Evolutionary conservation across 2,113 vertebrate genomes (phyloP), one percentile per base, ranked within the genome.

Genomic region (Hippocampus guttulatus): DNA sequence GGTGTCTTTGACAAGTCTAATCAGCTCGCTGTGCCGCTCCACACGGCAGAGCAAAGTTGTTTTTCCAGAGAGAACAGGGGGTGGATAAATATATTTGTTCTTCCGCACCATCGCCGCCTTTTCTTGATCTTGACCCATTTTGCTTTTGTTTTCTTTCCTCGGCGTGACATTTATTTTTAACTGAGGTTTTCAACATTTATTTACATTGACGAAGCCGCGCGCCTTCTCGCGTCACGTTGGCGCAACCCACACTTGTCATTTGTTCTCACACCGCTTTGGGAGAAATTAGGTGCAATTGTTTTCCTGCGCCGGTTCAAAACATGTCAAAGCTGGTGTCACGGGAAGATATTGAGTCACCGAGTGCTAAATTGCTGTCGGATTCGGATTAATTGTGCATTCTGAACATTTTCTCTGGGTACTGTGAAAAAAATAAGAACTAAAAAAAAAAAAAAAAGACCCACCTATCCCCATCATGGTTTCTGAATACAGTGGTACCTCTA

Each of bases 61-160:
- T 67, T 67, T 67, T 67, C 51, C 18, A 5, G 9, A 54, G 27
- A 68, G 51, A 68, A 54, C 66, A 54, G 66, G 20, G 45, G 66
- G 66, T 40, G 66, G 66, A 68, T 55, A 51, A 54, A 68, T 68
- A 67, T 67, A 54, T 54, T 68, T 68, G 51, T 68, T 67, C 65
- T 67, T 52, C 47, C 25, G 52, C 47, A 33, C 25, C 47, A 21
- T 51, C 25, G 7, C 64, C 27, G 45, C 4, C 45, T 9, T 67
- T 67, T 52, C 66, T 38, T 54, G 49, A 67, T 54, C 49, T 68
- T 68, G 49, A 68, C 66, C 51, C 49, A 68, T 54, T 68, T 68
- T 68, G 54, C 20, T 54, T 68, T 68, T 55, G 30, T 54, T 68
- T 65, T 65, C 27, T 54, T 54, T 55, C 66, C 18, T 38, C 10